Evolutionary conservation across 1,140 invertebrate species (phyloP).

Genomic region (Proctacanthus coquilletti): DNA sequence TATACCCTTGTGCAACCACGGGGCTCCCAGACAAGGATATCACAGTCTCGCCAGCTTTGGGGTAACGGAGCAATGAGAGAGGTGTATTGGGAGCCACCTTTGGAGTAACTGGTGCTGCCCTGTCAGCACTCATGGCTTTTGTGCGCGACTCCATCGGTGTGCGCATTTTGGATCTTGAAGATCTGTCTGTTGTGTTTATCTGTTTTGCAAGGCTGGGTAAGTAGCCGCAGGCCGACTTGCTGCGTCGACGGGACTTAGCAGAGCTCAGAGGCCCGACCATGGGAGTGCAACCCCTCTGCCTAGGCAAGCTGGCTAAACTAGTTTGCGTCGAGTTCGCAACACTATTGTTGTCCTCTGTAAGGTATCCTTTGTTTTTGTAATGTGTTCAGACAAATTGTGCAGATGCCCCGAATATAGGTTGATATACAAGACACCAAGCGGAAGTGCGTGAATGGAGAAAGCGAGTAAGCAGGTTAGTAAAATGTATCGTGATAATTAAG

Average conservation of each 20-base stretch:
- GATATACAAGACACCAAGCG: neutral
- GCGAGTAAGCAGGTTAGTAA: neutral
- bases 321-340: conserved; percentile 9
- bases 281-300: neutral
- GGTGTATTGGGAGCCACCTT: conserved; percentile 34
- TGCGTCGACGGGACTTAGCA: conserved; percentile 20
- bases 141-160: conserved; percentile 18
- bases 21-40: conserved; percentile 45
- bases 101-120: conserved; percentile 9
- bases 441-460: neutral
- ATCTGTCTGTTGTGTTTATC: conserved; percentile 6
- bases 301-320: conserved; percentile 7
- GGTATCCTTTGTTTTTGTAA: conserved; percentile 29
- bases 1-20: conserved; percentile 33
- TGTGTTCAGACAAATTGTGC: too few species aligned
- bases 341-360: conserved; percentile 26
- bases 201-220: neutral
- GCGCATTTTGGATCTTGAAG: conserved; percentile 22
- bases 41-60: conserved; percentile 41
- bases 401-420: neutral
- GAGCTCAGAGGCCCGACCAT: conserved; percentile 19
- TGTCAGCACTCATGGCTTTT: conserved; percentile 25
- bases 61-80: conserved; percentile 37
- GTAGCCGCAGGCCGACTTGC: conserved; percentile 19
- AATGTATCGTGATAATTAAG: neutral